Evolutionary conservation across 1,140 invertebrate genomes (phyloP).

Genomic region (Drosophila pachea): DNA sequence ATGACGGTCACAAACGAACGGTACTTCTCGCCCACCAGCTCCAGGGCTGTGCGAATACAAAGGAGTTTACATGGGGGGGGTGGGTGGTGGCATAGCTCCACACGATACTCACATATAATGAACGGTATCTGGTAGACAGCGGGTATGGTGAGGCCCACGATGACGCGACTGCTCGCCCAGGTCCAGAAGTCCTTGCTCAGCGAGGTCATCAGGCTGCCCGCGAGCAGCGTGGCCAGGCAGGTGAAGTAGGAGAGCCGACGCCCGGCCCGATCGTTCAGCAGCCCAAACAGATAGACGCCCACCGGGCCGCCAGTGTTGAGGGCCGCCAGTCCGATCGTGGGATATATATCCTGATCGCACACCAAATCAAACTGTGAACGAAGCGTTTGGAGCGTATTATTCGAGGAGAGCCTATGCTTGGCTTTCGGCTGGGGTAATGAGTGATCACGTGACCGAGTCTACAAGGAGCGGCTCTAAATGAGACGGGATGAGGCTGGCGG

Average conservation of each 20-base stretch:
- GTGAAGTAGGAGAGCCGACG: constrained; percentile 89
- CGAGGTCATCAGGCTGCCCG: constrained; percentile 88
- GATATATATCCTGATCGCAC: constrained; percentile 90
- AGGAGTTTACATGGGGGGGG: not conserved
- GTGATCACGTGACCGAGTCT: not conserved
- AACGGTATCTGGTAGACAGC: constrained; percentile 97
- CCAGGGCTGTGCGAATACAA: constrained; percentile 83
- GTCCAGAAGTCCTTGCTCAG: constrained; percentile 88
- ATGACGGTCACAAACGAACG: constrained; percentile 93
- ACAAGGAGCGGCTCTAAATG: constrained; percentile 52
- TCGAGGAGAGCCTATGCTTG: not conserved
- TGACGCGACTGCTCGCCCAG: constrained; percentile 87
- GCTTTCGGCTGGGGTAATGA: constrained; percentile 66
- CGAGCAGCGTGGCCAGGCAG: constrained; percentile 87
- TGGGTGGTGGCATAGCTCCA: no score
- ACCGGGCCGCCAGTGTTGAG: constrained; percentile 91
- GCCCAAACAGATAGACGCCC: constrained; percentile 91
- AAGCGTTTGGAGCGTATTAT: not conserved
- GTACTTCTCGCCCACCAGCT: constrained; percentile 93
- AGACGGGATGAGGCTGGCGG: constrained; percentile 1
- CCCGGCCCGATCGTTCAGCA: constrained; percentile 90
- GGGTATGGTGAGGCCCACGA: constrained; percentile 92
- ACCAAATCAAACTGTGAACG: constrained; percentile 89
- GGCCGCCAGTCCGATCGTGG: constrained; percentile 89
- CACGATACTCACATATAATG: constrained; percentile 90